phyloP scores from a whole-genome alignment of 2,888 invertebrate species.

The Dicyrtoma fusca region DNA sequence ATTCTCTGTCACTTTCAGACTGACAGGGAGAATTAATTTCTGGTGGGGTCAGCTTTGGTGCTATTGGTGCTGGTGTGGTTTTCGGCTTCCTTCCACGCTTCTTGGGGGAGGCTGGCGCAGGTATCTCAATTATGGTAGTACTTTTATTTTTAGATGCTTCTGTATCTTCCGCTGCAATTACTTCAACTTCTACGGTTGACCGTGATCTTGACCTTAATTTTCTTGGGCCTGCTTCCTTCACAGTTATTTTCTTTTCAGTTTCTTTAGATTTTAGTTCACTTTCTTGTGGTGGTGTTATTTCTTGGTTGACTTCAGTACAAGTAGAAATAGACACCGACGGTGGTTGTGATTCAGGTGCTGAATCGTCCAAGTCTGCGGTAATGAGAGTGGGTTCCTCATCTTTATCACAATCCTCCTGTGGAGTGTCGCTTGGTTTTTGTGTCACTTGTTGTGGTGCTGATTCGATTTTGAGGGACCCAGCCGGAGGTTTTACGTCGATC shows the following conservation, averaged over 20 bases:
- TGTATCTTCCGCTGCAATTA: not conserved
- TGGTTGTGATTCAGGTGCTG: no score
- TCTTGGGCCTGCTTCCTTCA: not conserved
- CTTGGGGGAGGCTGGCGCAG: not conserved
- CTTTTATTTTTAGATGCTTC: not conserved
- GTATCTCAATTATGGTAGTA: not conserved
- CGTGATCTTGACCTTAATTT: not conserved
- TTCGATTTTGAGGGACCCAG: no score
- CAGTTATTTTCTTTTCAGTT: no score
- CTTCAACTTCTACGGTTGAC: not conserved
- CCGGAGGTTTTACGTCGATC: no score
- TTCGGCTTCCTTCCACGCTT: slow-evolving; percentile 21
- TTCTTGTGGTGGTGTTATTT: not conserved
- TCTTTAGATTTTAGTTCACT: no score
- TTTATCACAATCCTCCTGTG: not conserved
- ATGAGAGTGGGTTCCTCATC: not conserved
- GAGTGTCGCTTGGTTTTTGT: not conserved
- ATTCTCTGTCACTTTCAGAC: not conserved
- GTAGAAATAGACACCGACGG: not conserved
- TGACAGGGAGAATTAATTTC: not conserved
- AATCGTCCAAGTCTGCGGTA: not conserved
- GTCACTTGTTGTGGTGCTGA: not conserved
- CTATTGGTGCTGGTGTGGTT: not conserved
- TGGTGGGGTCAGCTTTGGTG: not conserved
- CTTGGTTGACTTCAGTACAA: not conserved